Evolutionary conservation across 2,113 vertebrate species (phyloP).

Genomic region (Myrmecophaga tridactyla): DNA sequence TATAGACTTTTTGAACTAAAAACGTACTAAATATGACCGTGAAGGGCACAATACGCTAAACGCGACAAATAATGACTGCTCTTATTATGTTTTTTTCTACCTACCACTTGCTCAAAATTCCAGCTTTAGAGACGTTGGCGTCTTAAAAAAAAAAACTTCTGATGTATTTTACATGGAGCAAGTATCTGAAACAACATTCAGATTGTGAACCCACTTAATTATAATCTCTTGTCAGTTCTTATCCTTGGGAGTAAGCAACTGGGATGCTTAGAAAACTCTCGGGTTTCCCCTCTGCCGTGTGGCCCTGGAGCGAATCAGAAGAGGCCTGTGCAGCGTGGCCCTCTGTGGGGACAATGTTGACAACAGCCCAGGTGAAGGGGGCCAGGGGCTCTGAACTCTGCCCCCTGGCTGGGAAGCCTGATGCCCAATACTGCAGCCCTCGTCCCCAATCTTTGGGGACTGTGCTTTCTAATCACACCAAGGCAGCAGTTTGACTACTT

Average conservation of each 20-base stretch:
- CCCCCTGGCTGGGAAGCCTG: neutral
- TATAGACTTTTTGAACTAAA: neutral
- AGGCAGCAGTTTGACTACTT: neutral
- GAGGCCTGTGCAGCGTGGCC: too few species aligned
- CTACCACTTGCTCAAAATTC: neutral
- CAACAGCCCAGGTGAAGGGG: rapidly evolving
- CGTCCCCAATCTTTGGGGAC: neutral
- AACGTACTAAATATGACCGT: neutral
- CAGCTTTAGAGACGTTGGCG: neutral
- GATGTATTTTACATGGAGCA: neutral
- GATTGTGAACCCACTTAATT: neutral
- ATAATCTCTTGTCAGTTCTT: neutral
- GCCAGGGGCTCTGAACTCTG: rapidly evolving
- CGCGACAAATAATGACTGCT: too few species aligned
- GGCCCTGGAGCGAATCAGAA: too few species aligned
- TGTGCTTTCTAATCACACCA: neutral
- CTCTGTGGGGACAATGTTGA: too few species aligned
- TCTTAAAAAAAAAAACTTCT: neutral
- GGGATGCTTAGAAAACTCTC: neutral
- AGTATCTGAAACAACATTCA: neutral
- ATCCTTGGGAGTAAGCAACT: neutral
- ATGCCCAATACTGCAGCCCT: rapidly evolving
- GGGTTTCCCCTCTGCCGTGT: neutral
- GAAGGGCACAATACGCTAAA: neutral
- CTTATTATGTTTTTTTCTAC: too few species aligned